These are phyloP conservation scores for Dascillus cervinus DNA, from an alignment of 2,888 invertebrate species.

Conservation along the genomic window DNA sequence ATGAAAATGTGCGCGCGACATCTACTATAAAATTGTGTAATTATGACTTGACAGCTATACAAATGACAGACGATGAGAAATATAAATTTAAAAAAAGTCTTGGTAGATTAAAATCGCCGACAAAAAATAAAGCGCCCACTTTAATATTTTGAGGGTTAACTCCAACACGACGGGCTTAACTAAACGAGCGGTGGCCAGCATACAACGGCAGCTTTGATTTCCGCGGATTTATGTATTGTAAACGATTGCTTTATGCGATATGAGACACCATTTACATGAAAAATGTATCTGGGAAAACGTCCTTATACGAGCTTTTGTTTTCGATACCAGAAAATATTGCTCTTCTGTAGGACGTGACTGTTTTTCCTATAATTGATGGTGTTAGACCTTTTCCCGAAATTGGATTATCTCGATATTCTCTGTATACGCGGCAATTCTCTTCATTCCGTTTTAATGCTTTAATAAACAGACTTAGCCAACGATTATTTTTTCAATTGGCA, in stretches of 20 bases:
- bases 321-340: conserved; percentile 45
- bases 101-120: too few relatives aligned
- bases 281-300: conserved; percentile 44
- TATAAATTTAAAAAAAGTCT: too few relatives aligned
- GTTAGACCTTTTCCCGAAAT: conserved; percentile 15
- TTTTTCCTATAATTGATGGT: conserved; percentile 42
- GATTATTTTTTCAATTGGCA: too few relatives aligned
- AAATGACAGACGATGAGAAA: too few relatives aligned
- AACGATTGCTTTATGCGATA: conserved; percentile 47
- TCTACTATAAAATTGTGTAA: too few relatives aligned
- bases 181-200: conserved; percentile 34
- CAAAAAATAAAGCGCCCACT: too few relatives aligned
- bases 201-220: conserved; percentile 42
- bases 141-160: conserved; percentile 40
- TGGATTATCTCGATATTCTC: conserved; percentile 16
- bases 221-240: conserved; percentile 47
- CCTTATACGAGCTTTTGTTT: conserved; percentile 44
- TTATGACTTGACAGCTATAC: too few relatives aligned
- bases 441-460: too few relatives aligned
- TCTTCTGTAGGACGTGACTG: conserved; percentile 39
- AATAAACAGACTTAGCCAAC: too few relatives aligned
- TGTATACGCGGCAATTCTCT: conserved; percentile 14
- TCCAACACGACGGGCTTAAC: conserved; percentile 35
- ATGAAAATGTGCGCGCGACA: too few relatives aligned
- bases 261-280: conserved; percentile 48